phyloP scores from a whole-genome alignment of 2,113 vertebrate genomes.

The Ivindomyrus marchei region DNA sequence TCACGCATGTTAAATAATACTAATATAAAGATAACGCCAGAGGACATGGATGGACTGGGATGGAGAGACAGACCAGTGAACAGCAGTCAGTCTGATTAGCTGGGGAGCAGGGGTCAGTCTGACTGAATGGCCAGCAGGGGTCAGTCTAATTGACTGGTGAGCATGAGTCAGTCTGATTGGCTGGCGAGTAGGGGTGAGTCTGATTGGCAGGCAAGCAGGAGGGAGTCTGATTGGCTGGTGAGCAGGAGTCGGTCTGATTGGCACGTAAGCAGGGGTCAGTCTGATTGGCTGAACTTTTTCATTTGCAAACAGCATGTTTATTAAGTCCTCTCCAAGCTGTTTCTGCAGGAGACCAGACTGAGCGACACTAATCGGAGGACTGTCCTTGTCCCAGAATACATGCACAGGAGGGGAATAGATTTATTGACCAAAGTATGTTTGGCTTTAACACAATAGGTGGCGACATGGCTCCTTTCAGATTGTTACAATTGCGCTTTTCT shows the following conservation, averaged over 20 bases:
- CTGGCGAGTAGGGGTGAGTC: neutral
- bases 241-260: neutral
- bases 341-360: slow-evolving; percentile 20
- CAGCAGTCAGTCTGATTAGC: neutral
- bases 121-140: neutral
- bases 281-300: neutral
- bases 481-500: too few species aligned
- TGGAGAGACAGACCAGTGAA: neutral
- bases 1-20: neutral
- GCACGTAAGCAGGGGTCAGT: neutral
- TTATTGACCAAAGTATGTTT: too few species aligned
- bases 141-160: neutral
- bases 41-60: neutral
- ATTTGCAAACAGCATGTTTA: neutral
- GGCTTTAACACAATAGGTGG: too few species aligned
- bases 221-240: neutral
- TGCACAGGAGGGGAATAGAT: too few species aligned
- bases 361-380: slow-evolving; percentile 20
- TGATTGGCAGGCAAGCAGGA: neutral
- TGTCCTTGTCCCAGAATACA: too few species aligned
- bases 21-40: neutral
- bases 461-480: too few species aligned
- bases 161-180: neutral
- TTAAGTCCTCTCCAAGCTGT: neutral
- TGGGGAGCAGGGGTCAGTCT: neutral